Conservation (phyloP, 2,113 vertebrate species). For the Tapirus terrestris region DNA sequence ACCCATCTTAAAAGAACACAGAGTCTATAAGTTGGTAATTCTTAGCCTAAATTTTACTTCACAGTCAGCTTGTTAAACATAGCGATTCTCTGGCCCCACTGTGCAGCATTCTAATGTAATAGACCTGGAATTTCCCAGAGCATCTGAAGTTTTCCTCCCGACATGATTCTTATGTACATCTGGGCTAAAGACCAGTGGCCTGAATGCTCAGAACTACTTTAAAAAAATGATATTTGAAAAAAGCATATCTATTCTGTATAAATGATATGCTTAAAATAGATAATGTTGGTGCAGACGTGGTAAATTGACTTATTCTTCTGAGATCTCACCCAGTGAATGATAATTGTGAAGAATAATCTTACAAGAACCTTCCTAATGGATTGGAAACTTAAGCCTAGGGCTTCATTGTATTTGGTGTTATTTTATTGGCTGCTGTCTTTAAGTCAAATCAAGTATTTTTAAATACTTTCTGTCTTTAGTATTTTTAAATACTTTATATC, state of each 20-base stretch:
- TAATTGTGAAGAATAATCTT: constrained; percentile 7
- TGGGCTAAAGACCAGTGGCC: neutral
- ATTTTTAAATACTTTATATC: neutral
- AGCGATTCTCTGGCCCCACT: neutral
- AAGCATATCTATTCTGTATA: neutral
- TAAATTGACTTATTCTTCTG: neutral
- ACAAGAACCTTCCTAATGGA: neutral
- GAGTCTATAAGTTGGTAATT: neutral
- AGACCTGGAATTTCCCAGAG: neutral
- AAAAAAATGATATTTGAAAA: neutral
- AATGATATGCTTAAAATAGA: neutral
- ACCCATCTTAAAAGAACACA: neutral
- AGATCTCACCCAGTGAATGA: neutral
- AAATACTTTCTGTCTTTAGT: neutral
- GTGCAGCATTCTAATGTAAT: no score
- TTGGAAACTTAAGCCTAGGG: neutral
- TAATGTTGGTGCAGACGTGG: neutral
- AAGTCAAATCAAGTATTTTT: neutral
- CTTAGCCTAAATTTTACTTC: neutral
- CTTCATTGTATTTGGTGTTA: neutral
- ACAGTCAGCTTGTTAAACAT: neutral
- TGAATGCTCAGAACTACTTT: neutral
- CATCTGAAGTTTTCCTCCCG: no score
- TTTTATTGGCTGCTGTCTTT: neutral
- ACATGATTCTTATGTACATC: neutral